phyloP scores from a whole-genome alignment of 1,140 invertebrate species.

The Drosophila rhopaloa region DNA sequence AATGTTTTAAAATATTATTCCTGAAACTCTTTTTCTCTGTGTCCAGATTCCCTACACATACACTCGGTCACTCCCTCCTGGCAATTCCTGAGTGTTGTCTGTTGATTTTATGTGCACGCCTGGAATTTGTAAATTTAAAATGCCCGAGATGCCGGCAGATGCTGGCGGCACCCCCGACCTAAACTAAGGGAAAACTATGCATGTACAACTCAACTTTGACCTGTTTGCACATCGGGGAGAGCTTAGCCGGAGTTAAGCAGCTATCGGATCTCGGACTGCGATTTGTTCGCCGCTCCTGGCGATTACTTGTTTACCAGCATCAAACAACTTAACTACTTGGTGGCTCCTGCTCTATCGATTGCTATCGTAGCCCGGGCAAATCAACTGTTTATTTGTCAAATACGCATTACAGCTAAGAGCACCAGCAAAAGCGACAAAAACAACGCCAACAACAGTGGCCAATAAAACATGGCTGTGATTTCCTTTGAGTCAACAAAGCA shows the following conservation, averaged over 20 bases:
- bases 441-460: constrained; percentile 27
- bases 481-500: constrained; percentile 75
- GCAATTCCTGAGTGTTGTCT: constrained; percentile 68
- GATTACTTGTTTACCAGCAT: constrained; percentile 79
- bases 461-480: constrained; percentile 69
- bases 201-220: constrained; percentile 63
- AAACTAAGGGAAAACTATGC: constrained; percentile 31
- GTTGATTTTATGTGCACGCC: constrained; percentile 77
- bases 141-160: constrained; percentile 58
- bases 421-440: constrained; percentile 31
- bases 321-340: constrained; percentile 81
- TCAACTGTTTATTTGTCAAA: constrained; percentile 83
- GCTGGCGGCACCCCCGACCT: constrained; percentile 28
- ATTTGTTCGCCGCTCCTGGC: constrained; percentile 45
- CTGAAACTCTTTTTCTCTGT: background rate
- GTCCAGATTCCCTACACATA: constrained; percentile 11
- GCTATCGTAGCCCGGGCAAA: constrained; percentile 67
- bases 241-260: constrained; percentile 39
- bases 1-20: too few species aligned
- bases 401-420: constrained; percentile 75
- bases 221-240: constrained; percentile 60
- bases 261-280: constrained; percentile 21
- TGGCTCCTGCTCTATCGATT: constrained; percentile 60
- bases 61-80: constrained; percentile 19
- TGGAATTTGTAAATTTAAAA: constrained; percentile 83